A percentile compares a stretch with the other conserved stretches of the same genome.
Evolutionary conservation across 2,888 invertebrate genomes (phyloP).

Genomic region (Gisinianus flammeolus): DNA sequence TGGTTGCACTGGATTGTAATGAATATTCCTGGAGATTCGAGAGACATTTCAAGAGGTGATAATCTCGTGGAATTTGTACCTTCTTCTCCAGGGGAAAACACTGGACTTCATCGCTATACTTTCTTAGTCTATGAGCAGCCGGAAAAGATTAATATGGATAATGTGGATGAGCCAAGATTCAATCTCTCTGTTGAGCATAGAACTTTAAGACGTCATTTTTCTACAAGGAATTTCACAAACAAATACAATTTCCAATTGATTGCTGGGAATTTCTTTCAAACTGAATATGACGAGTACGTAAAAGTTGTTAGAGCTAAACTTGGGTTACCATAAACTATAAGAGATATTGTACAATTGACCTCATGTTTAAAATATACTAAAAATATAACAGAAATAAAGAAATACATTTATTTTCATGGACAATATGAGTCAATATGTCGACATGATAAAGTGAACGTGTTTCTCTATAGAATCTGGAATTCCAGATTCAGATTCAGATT

Average conservation of each 20-base stretch:
- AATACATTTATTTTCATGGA: background rate
- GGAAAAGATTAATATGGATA: constrained; percentile 25
- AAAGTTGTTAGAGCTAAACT: constrained; percentile 28
- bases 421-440: background rate
- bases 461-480: too few species aligned
- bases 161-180: constrained; percentile 26
- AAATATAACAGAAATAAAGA: background rate
- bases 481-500: too few species aligned
- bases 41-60: constrained; percentile 29
- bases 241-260: constrained; percentile 60
- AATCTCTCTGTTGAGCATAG: constrained; percentile 40
- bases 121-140: constrained; percentile 47
- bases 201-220: constrained; percentile 39
- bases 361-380: background rate
- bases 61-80: constrained; percentile 22
- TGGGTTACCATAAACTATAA: constrained; percentile 22
- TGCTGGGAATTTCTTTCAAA: constrained; percentile 27
- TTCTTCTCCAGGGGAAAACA: constrained; percentile 30
- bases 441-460: too few species aligned
- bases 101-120: constrained; percentile 46
- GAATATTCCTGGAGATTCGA: constrained; percentile 27
- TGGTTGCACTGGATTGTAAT: constrained; percentile 38
- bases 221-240: constrained; percentile 60
- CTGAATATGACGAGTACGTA: constrained; percentile 33
- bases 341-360: background rate